Base-by-base conservation (phyloP, 2,113 vertebrate species). In the Oncorhynchus tshawytscha region DNA sequence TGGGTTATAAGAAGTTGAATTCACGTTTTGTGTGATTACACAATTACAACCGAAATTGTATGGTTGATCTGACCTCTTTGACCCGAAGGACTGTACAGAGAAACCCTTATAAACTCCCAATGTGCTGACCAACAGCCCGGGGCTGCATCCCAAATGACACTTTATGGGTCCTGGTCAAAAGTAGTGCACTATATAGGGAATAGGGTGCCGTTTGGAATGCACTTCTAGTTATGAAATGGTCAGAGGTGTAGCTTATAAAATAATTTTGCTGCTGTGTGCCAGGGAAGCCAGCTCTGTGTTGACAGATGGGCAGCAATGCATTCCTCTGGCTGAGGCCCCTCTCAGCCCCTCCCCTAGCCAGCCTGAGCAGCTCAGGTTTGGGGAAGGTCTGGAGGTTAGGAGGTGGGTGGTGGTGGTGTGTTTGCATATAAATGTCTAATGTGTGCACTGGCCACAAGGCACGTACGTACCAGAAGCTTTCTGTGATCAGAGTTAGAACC, bases 361-460 rank as follows among this genome's bases (percentile, higher is more conserved):
- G 82, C 65, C 51, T 16, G 5, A 54, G 51, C 82, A 74, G 60
- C 54, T 68, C 18, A 16, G 18, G 16, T 54, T 54, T 15, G 51
- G 51, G 51, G 51, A 54, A 16, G 51, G 66, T 67, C 27, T 29
- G 5, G 16, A n/a, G 90, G 85, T 91, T 90, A 91, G 90, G 78
- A 92, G 84, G 79, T 72, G 85, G 82, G 84, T 81, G 78, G 82
- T 81, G 78, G 75, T 89, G 91, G 92, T 89, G 89, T 91, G 82
- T 93, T 94, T 88, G 85, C 93, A 93, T 90, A 91, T 92, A 91
- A 86, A 85, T 93, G 93, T 86, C 92, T 90, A 69, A 92, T 94
- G 90, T 92, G 90, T 94, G 90, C 84, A 86, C 89, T 85, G 85
- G 87, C 90, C 88, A 86, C 72, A 72, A 91, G 84, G 91, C 92